A percentile compares a stretch with the other conserved stretches of the same genome.
phyloP scores from a whole-genome alignment of 2,113 vertebrate genomes.

The Amblyornis subalaris region DNA sequence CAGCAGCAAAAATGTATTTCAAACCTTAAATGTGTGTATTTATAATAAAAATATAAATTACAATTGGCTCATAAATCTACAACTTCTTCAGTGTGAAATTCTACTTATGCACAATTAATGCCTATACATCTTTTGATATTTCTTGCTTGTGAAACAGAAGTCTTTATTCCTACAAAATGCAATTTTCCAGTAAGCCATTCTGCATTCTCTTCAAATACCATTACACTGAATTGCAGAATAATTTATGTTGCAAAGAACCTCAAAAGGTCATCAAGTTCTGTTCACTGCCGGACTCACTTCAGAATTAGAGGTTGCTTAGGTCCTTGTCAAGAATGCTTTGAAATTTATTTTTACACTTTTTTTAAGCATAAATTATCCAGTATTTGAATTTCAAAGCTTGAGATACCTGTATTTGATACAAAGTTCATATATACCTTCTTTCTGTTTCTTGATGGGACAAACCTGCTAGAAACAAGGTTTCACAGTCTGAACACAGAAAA shows the following conservation, averaged over 20 bases:
- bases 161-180: neutral
- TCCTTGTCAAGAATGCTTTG: neutral
- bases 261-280: neutral
- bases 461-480: neutral
- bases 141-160: neutral
- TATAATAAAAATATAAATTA: neutral
- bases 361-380: neutral
- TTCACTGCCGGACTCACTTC: neutral
- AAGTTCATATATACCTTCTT: neutral
- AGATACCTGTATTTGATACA: neutral
- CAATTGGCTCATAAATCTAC: neutral
- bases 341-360: neutral
- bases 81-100: neutral
- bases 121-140: neutral
- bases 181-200: neutral
- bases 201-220: neutral
- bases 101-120: neutral
- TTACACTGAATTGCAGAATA: neutral
- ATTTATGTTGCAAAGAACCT: neutral
- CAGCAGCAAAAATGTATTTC: constrained; percentile 36
- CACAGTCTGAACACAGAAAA: neutral
- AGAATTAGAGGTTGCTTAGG: neutral
- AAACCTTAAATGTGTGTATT: neutral
- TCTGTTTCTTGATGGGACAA: neutral
- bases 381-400: neutral